Conservation (phyloP, 2,888 invertebrate genomes). For the Troides helena region DNA sequence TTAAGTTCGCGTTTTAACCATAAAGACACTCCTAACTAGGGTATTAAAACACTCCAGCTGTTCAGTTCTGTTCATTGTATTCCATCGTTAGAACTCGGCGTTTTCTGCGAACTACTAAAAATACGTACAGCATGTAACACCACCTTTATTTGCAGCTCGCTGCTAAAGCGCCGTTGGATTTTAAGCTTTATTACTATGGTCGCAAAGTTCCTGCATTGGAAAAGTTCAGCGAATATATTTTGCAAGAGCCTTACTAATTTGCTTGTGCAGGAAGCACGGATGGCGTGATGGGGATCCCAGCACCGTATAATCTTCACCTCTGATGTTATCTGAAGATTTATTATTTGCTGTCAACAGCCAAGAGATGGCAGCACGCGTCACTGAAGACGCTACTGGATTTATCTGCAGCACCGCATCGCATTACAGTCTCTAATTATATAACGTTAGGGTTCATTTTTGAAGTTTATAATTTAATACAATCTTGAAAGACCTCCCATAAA, state of each 20-base stretch:
- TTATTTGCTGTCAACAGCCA: conserved; percentile 74
- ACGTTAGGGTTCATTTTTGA: conserved; percentile 26
- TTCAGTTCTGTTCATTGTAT: conserved; percentile 67
- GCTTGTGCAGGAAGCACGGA: conserved; percentile 76
- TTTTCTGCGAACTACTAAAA: conserved; percentile 76
- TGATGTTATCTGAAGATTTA: conserved; percentile 79
- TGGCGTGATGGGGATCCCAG: conserved; percentile 72
- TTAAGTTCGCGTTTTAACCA: conserved; percentile 29
- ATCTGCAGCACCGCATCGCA: conserved; percentile 45
- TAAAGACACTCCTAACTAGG: conserved; percentile 48
- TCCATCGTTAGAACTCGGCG: conserved; percentile 52
- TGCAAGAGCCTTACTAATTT: conserved; percentile 73
- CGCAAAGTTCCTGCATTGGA: conserved; percentile 40
- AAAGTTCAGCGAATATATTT: conserved; percentile 49
- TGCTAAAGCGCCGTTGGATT: conserved; percentile 41
- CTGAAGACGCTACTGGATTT: conserved; percentile 60
- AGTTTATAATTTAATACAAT: conserved; percentile 8
- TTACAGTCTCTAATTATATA: conserved; percentile 44
- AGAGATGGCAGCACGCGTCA: conserved; percentile 77
- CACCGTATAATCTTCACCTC: conserved; percentile 76
- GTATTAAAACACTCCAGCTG: conserved; percentile 55
- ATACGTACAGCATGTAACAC: conserved; percentile 55
- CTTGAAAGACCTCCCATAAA: conserved; percentile 40
- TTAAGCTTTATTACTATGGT: conserved; percentile 41
- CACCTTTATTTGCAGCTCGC: conserved; percentile 42